Evolutionary conservation across 2,797 vertebrate species (phyloP), one percentile per base, ranked within the genome.

Genomic region (Poecilia picta): DNA sequence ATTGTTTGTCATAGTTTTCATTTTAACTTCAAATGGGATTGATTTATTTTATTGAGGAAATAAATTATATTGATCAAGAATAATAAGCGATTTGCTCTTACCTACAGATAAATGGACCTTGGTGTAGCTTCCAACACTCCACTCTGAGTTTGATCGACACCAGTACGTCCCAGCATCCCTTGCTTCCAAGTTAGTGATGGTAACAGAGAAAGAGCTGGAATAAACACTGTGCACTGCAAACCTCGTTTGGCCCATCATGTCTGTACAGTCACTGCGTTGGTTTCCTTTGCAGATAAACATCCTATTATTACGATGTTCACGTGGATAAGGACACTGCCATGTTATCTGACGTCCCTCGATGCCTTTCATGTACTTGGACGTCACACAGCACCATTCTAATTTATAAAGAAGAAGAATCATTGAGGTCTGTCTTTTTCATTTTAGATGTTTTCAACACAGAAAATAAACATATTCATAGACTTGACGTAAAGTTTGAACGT

Each of bases 81-180:
- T 28, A 59, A 47, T 47, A 18, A 5, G 5, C 8, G 18, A 23
- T 51, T 23, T 28, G 55, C 55, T 59, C 55, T 36, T 2, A 53
- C 39, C 64, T 8, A 68, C 20, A 41, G 81, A 81, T n/a, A 93
- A 85, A 0, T 83, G 74, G 36, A 91, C 79, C 51, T 80, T 64
- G 7, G 33, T 79, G 77, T 86, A 91, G 4, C 74, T 59, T 23
- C 20, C 84, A 33, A 0, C 0, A 1, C 36, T 70, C 72, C 78
- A 81, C 20, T 41, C n/a, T 18, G 55, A 8, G 76, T 92, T 75
- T n/a, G 87, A 75, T 0, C 80, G 85, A 80, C 92, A 93, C 87
- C 85, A 81, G 88, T 92, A 94, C 31, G n/a, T 88, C 83, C 88
- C 90, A 77, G 75, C 74, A 81, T 93, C 93, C 0, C 31, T 31